Base-by-base conservation (phyloP, 1,140 invertebrate genomes). In the Bacillus rossius region DNA sequence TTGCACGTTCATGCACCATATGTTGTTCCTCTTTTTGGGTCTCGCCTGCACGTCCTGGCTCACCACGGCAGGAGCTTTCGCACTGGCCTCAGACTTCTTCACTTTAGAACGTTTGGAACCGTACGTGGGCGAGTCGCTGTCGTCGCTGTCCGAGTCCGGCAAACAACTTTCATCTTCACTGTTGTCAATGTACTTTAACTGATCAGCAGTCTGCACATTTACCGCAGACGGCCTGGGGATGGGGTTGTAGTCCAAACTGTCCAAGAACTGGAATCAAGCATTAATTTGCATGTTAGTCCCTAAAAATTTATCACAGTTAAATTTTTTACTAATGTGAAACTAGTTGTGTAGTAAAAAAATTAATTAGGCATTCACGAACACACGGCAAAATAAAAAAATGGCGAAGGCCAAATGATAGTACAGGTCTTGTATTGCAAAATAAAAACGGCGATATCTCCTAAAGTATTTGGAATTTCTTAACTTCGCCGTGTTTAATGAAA, bases 1-100 rank as follows among this genome's bases (percentile, higher is more conserved):
- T 50, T 50, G 48, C 8, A 50, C 8, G 3, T 50, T 34, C 26
- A 25, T 50, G n/a, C 48, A 25, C 48, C 48, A 50, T 50, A 50
- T 50, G 34, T 50, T 50, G 48, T 50, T 29, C n/a, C 34, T 50
- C 26, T 50, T 50, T 16, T 50, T 19, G 19, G 16, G 26, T 17
- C 5, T 29, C 7, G 20, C 3, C 4, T 22, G 4, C 2, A 29
- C 8, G 10, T 34, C 29, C 17, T 8, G 26, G 19, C 17, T 29
- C 34, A 22, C 25, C 7, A 4, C 8, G 29, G 17, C 3, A 8
- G 5, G 25, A 23, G n/a, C 5, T 26, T 50, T 50, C 4, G 10
- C 29, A 10, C 4, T 34, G 4, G 29, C 29, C 29, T 4, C 29
- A 34, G 10, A 10, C 23, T 50, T 50, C 8, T 29, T 50, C 34